phyloP scores from a whole-genome alignment of 2,797 vertebrate genomes.

The Cuculus canorus region DNA sequence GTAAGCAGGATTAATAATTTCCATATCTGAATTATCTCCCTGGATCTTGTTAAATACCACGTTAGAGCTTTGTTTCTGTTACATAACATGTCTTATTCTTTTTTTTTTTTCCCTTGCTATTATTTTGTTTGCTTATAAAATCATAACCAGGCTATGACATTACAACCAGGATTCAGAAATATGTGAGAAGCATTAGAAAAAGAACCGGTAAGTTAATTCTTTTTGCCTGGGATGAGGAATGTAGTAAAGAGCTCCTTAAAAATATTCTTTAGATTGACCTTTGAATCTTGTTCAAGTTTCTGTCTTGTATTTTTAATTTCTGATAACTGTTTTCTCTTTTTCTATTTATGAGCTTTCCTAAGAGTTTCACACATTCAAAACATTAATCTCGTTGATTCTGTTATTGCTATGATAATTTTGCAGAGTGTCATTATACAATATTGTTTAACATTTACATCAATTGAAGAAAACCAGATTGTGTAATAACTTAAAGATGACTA shows the following conservation, averaged over 20 bases:
- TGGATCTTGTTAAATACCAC: not conserved
- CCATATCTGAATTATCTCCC: not conserved
- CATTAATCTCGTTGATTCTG: constrained; percentile 8
- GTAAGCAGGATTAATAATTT: not conserved
- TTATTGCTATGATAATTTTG: constrained; percentile 35
- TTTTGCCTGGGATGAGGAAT: not conserved
- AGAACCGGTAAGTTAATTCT: not conserved
- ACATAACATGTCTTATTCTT: not conserved
- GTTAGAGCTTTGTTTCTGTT: not conserved
- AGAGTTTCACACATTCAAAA: constrained; percentile 29
- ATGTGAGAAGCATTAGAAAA: not conserved
- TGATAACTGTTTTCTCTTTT: constrained; percentile 28
- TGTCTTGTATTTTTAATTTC: constrained; percentile 36
- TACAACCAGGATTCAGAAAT: not conserved
- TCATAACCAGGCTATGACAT: not conserved
- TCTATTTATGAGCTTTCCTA: constrained; percentile 35
- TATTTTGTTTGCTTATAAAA: not conserved
- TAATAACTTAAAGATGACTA: not conserved
- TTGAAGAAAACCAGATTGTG: not conserved
- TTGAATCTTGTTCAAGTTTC: constrained; percentile 38
- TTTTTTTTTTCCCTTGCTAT: not conserved
- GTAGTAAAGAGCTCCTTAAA: constrained; percentile 13
- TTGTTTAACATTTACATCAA: constrained; percentile 20
- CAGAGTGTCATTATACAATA: not conserved
- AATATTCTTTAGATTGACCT: constrained; percentile 48